phyloP scores from a whole-genome alignment of 2,888 invertebrate genomes.

The Hoplodrina blanda region DNA sequence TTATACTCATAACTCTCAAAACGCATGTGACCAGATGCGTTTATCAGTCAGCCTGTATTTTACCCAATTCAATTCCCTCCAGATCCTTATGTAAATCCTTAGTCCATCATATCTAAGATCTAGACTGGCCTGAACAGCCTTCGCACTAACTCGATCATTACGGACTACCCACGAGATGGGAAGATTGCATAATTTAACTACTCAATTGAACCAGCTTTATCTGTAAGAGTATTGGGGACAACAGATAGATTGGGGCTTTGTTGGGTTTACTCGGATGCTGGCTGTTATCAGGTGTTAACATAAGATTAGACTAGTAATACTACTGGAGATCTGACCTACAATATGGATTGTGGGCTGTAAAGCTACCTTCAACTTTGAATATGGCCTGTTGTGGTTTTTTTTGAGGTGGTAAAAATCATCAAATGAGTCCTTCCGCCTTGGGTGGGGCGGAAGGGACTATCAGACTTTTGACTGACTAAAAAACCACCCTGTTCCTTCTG shows the following conservation, averaged over 20 bases:
- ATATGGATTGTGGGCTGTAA: background rate
- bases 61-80: slow-evolving; percentile 26
- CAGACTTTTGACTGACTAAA: too few species aligned
- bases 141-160: slow-evolving; percentile 68
- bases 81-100: slow-evolving; percentile 57
- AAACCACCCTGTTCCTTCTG: too few species aligned
- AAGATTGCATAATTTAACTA: slow-evolving; percentile 69
- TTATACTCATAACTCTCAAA: too few species aligned
- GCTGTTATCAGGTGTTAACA: slow-evolving; percentile 28
- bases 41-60: background rate
- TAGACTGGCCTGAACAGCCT: slow-evolving; percentile 32
- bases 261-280: slow-evolving; percentile 15
- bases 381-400: too few species aligned
- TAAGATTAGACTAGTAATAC: slow-evolving; percentile 21
- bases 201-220: slow-evolving; percentile 58
- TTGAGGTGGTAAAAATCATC: too few species aligned
- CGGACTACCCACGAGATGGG: slow-evolving; percentile 65
- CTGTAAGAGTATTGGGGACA: slow-evolving; percentile 52
- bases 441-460: too few species aligned
- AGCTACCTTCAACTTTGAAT: background rate
- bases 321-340: background rate
- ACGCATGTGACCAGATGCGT: too few species aligned
- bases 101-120: slow-evolving; percentile 61
- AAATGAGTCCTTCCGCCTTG: too few species aligned
- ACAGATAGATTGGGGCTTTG: slow-evolving; percentile 41